Percentiles rank a stretch among this genome's conserved stretches.
Conservation (phyloP, 2,113 vertebrate species). For the Orthonyx spaldingii region DNA sequence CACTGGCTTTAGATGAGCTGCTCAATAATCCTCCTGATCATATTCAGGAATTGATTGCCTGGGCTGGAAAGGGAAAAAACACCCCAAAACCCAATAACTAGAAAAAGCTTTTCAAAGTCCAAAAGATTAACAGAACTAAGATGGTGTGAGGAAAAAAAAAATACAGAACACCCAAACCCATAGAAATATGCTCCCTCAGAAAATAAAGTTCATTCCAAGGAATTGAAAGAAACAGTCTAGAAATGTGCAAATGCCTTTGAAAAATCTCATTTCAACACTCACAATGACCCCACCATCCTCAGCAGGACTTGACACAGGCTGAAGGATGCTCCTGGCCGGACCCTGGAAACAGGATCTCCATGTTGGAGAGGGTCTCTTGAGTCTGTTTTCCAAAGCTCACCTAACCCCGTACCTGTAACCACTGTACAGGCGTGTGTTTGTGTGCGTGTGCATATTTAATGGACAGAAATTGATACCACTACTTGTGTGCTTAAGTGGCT, state of each 20-base stretch:
- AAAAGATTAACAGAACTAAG: not conserved
- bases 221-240: not conserved
- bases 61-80: not conserved
- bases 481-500: not conserved
- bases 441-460: not conserved
- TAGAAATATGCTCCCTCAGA: not conserved
- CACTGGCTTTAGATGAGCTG: not conserved
- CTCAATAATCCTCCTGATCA: not conserved
- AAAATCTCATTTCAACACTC: not conserved
- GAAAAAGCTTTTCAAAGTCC: not conserved
- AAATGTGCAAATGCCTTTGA: not conserved
- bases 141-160: not conserved
- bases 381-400: not conserved
- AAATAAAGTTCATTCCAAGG: not conserved
- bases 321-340: not conserved
- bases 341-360: not conserved
- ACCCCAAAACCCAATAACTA: not conserved
- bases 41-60: not conserved
- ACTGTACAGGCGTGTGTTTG: fast-evolving
- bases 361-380: not conserved
- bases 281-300: not conserved
- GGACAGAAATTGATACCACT: not conserved
- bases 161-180: not conserved
- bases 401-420: not conserved
- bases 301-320: not conserved